Conservation (phyloP, 2,113 vertebrate genomes). For the Chloropsis cyanopogon region DNA sequence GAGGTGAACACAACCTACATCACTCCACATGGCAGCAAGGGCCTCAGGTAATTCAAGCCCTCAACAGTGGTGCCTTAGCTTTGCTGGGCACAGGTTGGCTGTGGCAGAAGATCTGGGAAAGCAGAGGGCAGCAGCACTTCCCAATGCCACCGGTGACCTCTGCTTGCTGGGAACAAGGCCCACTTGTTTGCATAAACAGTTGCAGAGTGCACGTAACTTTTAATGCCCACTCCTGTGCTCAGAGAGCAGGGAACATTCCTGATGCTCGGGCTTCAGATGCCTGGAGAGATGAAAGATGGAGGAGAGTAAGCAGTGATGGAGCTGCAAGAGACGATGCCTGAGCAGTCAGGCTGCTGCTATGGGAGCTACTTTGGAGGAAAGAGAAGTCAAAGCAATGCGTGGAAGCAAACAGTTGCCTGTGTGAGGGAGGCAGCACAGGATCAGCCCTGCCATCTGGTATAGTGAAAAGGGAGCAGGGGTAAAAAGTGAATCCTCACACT, state of each 20-base stretch:
- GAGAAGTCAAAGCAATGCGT: background rate
- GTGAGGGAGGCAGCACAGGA: background rate
- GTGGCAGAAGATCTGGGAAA: background rate
- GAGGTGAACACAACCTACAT: background rate
- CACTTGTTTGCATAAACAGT: background rate
- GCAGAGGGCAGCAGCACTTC: background rate
- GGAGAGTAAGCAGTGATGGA: background rate
- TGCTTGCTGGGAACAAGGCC: background rate
- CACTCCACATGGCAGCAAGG: background rate
- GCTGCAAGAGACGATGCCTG: background rate
- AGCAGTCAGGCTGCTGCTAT: background rate
- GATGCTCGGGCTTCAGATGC: background rate
- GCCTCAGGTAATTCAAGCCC: background rate
- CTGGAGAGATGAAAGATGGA: background rate
- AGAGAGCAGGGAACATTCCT: background rate
- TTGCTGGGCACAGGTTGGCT: background rate
- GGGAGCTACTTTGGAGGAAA: background rate
- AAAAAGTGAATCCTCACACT: background rate
- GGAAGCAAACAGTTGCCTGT: background rate
- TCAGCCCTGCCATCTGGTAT: background rate
- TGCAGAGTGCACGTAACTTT: background rate
- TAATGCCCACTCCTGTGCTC: background rate
- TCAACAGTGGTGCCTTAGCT: background rate
- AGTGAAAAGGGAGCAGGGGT: background rate
- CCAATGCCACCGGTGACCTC: background rate